Evolutionary conservation across 2,113 vertebrate species (phyloP).

Genomic region (Neoarius graeffei): DNA sequence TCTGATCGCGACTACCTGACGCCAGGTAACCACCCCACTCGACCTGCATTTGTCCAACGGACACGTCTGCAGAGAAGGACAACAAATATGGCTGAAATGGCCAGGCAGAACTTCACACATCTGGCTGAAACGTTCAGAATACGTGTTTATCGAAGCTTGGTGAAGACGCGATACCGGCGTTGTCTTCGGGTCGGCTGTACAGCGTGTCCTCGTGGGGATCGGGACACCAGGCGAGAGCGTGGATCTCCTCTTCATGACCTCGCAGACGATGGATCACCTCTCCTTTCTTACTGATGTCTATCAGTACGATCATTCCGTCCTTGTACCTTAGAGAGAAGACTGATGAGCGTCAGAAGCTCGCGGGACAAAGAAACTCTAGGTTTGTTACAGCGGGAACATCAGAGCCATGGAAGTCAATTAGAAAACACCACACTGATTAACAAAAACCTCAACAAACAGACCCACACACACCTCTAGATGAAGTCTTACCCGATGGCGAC

Average conservation of each 20-base stretch:
- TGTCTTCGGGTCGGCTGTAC: slow-evolving; percentile 69
- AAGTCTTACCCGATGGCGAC: slow-evolving; percentile 86
- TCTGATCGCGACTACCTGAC: slow-evolving; percentile 96
- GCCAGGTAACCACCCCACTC: slow-evolving; percentile 80
- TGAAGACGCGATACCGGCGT: slow-evolving; percentile 55
- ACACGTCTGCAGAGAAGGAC: slow-evolving; percentile 55
- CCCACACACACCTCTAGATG: not conserved
- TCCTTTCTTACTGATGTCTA: slow-evolving; percentile 89
- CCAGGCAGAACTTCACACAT: not conserved
- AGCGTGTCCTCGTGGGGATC: slow-evolving; percentile 70
- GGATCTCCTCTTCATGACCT: slow-evolving; percentile 95
- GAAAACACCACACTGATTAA: not conserved
- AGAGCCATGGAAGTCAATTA: not conserved
- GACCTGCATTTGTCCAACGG: slow-evolving; percentile 63
- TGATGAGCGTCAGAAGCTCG: not conserved
- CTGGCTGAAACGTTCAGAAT: not conserved
- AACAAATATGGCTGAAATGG: slow-evolving; percentile 49
- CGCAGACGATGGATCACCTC: slow-evolving; percentile 85
- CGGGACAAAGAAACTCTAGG: not conserved
- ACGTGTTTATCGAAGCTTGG: not conserved
- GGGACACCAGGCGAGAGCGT: slow-evolving; percentile 88
- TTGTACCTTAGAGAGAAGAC: slow-evolving; percentile 81
- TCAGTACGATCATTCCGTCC: slow-evolving; percentile 90
- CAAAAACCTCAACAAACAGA: not conserved
- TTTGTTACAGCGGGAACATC: not conserved